phyloP scores from a whole-genome alignment of 2,113 vertebrate species.

The Ictalurus punctatus region DNA sequence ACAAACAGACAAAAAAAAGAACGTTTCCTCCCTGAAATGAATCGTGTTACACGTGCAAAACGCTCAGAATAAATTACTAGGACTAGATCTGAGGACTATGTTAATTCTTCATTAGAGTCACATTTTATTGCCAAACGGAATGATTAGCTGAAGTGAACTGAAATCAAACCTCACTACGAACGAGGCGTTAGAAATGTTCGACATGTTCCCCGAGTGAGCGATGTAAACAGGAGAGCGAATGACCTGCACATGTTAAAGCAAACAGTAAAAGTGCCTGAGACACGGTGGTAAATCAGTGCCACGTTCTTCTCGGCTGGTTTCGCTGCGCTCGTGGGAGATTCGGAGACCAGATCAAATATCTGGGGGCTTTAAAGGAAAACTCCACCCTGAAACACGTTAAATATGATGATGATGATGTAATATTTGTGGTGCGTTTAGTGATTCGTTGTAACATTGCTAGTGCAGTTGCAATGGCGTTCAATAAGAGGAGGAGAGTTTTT shows the following conservation, averaged over 20 bases:
- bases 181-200: neutral
- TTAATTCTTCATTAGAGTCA: neutral
- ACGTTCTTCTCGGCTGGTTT: slow-evolving; percentile 40
- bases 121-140: neutral
- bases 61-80: neutral
- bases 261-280: slow-evolving; percentile 47
- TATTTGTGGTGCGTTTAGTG: neutral
- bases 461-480: too few relatives aligned
- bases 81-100: neutral
- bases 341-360: neutral
- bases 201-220: neutral
- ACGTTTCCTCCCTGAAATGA: neutral
- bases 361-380: neutral
- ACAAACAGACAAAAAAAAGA: neutral
- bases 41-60: neutral
- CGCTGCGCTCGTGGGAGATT: too few relatives aligned
- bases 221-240: neutral
- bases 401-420: neutral
- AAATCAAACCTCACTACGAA: neutral
- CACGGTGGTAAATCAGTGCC: slow-evolving; percentile 62
- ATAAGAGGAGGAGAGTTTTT: neutral
- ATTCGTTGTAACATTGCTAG: neutral
- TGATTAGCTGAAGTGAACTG: neutral
- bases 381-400: neutral
- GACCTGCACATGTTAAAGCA: neutral